phyloP scores from a whole-genome alignment of 2,797 vertebrate species.

The Acrocephalus scirpaceus region DNA sequence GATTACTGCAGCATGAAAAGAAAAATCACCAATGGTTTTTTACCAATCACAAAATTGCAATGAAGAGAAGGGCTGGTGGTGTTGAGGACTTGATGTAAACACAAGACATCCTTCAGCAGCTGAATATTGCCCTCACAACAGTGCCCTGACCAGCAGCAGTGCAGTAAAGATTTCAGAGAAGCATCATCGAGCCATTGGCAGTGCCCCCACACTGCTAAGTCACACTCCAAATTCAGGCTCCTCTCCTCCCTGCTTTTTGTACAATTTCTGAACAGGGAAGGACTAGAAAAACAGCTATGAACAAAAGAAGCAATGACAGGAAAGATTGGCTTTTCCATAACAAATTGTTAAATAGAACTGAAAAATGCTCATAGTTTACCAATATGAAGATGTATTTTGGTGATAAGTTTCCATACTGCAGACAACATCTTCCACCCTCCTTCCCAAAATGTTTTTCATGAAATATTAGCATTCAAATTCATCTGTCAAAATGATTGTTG shows the following conservation, averaged over 20 bases:
- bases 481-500: conserved; percentile 58
- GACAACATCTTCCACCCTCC: neutral
- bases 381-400: conserved; percentile 26
- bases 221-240: neutral
- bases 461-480: conserved; percentile 63
- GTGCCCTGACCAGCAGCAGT: neutral
- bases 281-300: neutral
- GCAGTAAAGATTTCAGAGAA: neutral
- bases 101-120: neutral
- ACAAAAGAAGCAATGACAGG: neutral
- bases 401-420: neutral
- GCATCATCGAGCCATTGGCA: neutral
- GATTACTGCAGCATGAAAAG: neutral
- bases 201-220: neutral
- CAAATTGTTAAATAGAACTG: neutral
- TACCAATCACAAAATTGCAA: neutral
- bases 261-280: neutral
- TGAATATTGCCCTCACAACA: neutral
- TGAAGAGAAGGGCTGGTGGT: neutral
- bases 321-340: neutral
- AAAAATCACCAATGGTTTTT: neutral
- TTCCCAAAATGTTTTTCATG: conserved; percentile 27
- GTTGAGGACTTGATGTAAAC: neutral
- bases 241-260: neutral
- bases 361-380: neutral